Evolutionary conservation across 1,140 invertebrate genomes (phyloP), one percentile per base, ranked within the genome.

Genomic region (Subanguina moxae): DNA sequence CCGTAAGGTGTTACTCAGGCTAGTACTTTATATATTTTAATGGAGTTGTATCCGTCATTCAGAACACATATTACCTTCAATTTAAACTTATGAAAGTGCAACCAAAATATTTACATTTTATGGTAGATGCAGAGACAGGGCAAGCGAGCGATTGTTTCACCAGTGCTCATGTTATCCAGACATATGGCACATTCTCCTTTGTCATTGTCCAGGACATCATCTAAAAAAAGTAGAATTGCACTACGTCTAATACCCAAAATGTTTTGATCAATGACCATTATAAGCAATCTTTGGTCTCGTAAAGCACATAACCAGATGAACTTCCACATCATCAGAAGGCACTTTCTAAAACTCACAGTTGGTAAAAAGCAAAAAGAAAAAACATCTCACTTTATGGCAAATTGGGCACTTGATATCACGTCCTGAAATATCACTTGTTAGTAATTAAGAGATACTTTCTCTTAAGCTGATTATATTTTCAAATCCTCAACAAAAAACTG

Each of bases 81-180:
- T 45, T 11, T n/a, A n/a, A n/a, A n/a, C n/a, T n/a, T n/a, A n/a
- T 45, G 11, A 45, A 45, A 13, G n/a, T 45, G 43, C 43, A n/a
- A 45, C 43, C n/a, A 45, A 13, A 25, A 1, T 3, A 15, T 59
- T 38, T 86, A 94, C 92, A 88, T 89, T 88, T 97, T 98, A 85
- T 97, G 94, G 86, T 97, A 98, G 87, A 98, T 94, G 88, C 94
- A 98, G 74, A 97, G 89, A 87, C 94, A 98, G 80, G 94, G 94
- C 84, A 98, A 88, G 82, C 94, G 89, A 74, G 94, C 94, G 84
- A 97, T 97, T 73, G 91, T 91, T 85, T 96, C 90, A 65, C 94
- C 94, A 82, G 91, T 88, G 82, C 87, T 88, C 81, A 98, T 88
- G 80, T 97, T 94, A 85, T 98, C 94, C 78, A 98, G 88, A 86